Percentiles rank a stretch among this genome's conserved stretches.
Conservation (phyloP, 2,797 vertebrate genomes). For the Pelochelys cantorii region DNA sequence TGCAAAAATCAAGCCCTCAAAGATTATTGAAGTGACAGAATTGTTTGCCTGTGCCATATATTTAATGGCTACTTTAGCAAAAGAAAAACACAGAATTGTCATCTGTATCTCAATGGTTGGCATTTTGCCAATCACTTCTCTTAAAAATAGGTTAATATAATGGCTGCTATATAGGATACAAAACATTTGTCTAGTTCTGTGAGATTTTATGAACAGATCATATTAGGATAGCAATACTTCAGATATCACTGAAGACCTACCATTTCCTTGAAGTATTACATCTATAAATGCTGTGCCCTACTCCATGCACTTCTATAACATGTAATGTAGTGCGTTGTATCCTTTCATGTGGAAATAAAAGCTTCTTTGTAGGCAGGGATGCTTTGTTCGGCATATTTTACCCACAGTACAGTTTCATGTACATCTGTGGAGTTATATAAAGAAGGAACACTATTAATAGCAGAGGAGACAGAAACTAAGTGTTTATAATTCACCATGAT, state of each 20-base stretch:
- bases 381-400: conserved; percentile 65
- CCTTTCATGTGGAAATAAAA: conserved; percentile 53
- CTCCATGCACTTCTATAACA: conserved; percentile 9
- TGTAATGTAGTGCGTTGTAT: conserved; percentile 10
- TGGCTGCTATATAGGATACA: neutral
- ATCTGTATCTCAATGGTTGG: neutral
- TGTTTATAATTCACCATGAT: conserved; percentile 36
- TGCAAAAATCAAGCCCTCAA: neutral
- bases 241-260: neutral
- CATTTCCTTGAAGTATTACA: conserved; percentile 9
- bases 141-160: neutral
- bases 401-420: conserved; percentile 2
- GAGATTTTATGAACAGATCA: neutral
- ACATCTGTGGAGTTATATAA: conserved; percentile 51
- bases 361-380: conserved; percentile 62
- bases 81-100: conserved; percentile 12
- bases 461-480: conserved; percentile 45
- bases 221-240: neutral
- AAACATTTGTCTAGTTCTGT: neutral
- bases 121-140: neutral
- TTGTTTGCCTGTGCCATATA: neutral
- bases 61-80: neutral
- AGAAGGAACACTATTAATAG: conserved; percentile 56
- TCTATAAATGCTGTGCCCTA: neutral
- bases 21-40: neutral